Evolutionary conservation across 1,140 invertebrate genomes (phyloP).

Genomic region (Melanaphis sacchari): DNA sequence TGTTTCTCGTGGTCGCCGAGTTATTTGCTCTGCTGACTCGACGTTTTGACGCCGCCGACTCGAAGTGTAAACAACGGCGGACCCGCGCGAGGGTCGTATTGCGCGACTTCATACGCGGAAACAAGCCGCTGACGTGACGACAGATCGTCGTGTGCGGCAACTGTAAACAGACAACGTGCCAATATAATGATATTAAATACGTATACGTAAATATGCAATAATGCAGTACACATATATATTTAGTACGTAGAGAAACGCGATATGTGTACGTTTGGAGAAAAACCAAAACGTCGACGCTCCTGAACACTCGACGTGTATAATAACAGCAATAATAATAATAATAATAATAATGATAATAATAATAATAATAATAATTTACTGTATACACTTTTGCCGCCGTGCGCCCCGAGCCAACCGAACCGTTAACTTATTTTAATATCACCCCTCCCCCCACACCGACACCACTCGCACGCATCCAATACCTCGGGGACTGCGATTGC

Average conservation of each 20-base stretch:
- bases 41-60: not conserved
- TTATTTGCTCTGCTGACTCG: not conserved
- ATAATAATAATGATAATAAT: not conserved
- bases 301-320: not conserved
- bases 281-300: not conserved
- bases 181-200: not conserved
- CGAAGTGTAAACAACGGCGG: not conserved
- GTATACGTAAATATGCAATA: not conserved
- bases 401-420: slow-evolving; percentile 5
- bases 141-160: not conserved
- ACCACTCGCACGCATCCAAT: not conserved
- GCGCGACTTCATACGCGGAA: not conserved
- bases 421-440: slow-evolving; percentile 46
- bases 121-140: not conserved
- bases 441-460: not conserved
- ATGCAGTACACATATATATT: not conserved
- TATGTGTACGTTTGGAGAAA: not conserved
- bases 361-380: not conserved
- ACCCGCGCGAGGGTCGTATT: not conserved
- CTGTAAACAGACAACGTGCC: not conserved
- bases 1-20: not conserved
- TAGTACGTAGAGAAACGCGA: not conserved
- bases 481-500: not conserved
- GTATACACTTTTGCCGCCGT: not conserved
- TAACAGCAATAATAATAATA: not conserved